A percentile compares a stretch with the other conserved stretches of the same genome.
Evolutionary conservation across 2,797 vertebrate species (phyloP).

Genomic region (Sebastes minor): DNA sequence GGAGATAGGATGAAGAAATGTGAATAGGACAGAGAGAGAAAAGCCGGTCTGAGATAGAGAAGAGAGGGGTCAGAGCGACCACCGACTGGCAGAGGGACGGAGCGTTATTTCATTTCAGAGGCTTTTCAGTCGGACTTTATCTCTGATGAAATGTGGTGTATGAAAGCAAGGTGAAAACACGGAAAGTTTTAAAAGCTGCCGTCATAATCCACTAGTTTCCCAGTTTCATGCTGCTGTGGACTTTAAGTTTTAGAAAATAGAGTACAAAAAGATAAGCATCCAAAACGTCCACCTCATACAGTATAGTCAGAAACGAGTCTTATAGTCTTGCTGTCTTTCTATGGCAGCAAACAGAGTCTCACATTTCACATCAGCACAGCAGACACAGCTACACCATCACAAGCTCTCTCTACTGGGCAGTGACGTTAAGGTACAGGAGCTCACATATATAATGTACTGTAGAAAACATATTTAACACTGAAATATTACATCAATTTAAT

Average conservation of each 20-base stretch:
- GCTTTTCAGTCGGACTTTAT: constrained; percentile 25
- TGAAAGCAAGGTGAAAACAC: constrained; percentile 15
- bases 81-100: constrained; percentile 17
- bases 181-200: neutral
- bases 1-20: constrained; percentile 44
- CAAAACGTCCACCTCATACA: neutral
- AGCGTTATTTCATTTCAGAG: constrained; percentile 32
- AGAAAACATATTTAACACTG: neutral
- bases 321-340: neutral
- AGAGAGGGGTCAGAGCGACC: constrained; percentile 10
- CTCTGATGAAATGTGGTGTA: constrained; percentile 29
- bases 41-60: constrained; percentile 15
- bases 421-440: neutral
- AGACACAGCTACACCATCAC: neutral
- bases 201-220: neutral
- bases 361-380: neutral
- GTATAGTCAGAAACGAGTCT: neutral
- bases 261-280: neutral
- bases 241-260: neutral
- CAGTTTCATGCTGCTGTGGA: neutral
- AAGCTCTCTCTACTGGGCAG: neutral
- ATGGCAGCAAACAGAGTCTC: neutral
- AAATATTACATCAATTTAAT: neutral
- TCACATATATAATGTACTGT: neutral
- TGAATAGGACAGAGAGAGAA: constrained; percentile 28